These are phyloP conservation scores for Hymenochirus boettgeri DNA, from an alignment of 2,113 vertebrate genomes.

Conservation along the genomic window DNA sequence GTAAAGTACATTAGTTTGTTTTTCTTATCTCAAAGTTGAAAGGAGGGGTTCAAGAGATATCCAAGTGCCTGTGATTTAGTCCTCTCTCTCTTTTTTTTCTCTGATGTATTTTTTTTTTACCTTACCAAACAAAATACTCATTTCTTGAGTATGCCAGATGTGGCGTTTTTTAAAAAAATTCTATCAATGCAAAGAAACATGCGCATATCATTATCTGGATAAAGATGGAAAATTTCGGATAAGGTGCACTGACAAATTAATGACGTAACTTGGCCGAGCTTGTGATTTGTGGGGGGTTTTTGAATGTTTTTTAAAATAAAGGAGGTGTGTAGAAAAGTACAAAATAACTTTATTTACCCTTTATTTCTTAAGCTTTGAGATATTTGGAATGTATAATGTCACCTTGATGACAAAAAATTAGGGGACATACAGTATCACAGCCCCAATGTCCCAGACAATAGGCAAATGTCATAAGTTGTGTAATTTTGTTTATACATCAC, in stretches of 20 bases:
- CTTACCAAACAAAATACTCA: conserved; percentile 79
- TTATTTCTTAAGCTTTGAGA: too few relatives aligned
- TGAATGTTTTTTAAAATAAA: too few relatives aligned
- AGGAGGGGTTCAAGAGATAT: conserved; percentile 86
- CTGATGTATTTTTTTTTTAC: neutral
- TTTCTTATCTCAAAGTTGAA: conserved; percentile 83
- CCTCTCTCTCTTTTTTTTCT: conserved; percentile 48
- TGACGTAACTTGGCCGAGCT: too few relatives aligned
- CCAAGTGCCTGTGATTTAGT: conserved; percentile 76
- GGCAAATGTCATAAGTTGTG: too few relatives aligned
- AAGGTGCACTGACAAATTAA: neutral
- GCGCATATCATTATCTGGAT: neutral
- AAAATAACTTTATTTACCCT: too few relatives aligned
- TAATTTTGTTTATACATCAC: too few relatives aligned
- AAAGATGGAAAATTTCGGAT: neutral
- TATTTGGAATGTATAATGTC: too few relatives aligned
- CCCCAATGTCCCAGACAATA: too few relatives aligned
- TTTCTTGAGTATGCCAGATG: conserved; percentile 60
- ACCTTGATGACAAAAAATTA: too few relatives aligned
- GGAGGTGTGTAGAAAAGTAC: too few relatives aligned
- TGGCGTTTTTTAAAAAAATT: conserved; percentile 59
- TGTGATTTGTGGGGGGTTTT: too few relatives aligned
- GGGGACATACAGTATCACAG: too few relatives aligned
- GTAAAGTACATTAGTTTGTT: conserved; percentile 76
- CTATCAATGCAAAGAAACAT: neutral